These are phyloP conservation scores for Eumacrocentrus americanus DNA, from an alignment of 2,888 invertebrate genomes.

Conservation along the genomic window DNA sequence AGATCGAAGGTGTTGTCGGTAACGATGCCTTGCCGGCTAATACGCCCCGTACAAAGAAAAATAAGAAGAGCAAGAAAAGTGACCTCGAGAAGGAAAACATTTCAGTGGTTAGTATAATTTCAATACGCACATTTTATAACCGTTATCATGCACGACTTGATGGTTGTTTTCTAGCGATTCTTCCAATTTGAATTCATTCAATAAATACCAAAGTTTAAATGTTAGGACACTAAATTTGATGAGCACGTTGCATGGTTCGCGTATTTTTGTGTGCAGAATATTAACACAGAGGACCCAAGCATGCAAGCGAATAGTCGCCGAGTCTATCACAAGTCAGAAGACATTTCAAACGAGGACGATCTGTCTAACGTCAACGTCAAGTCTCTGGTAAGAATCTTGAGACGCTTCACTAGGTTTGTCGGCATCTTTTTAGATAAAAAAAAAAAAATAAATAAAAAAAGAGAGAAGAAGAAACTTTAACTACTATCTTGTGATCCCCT, in stretches of 20 bases:
- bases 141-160: too few species aligned
- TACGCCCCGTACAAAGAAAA: slow-evolving; percentile 65
- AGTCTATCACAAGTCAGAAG: slow-evolving; percentile 53
- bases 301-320: slow-evolving; percentile 53
- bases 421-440: background rate
- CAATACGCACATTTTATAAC: background rate
- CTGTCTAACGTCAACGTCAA: slow-evolving; percentile 71
- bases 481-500: background rate
- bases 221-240: too few species aligned
- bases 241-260: slow-evolving; percentile 1
- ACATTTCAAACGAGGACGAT: slow-evolving; percentile 62
- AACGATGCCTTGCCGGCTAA: slow-evolving; percentile 59
- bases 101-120: slow-evolving; percentile 67
- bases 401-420: background rate
- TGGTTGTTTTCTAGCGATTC: too few species aligned
- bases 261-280: slow-evolving; percentile 49
- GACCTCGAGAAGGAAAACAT: slow-evolving; percentile 72
- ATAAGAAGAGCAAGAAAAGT: slow-evolving; percentile 69
- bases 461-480: background rate
- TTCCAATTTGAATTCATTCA: too few species aligned
- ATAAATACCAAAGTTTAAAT: too few species aligned
- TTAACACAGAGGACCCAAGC: slow-evolving; percentile 52
- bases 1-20: slow-evolving; percentile 53
- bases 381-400: slow-evolving; percentile 66
- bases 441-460: too few species aligned